A percentile compares a stretch with the other conserved stretches of the same genome.
Conservation (phyloP, 2,797 vertebrate species). For the Eidolon dupreanum region DNA sequence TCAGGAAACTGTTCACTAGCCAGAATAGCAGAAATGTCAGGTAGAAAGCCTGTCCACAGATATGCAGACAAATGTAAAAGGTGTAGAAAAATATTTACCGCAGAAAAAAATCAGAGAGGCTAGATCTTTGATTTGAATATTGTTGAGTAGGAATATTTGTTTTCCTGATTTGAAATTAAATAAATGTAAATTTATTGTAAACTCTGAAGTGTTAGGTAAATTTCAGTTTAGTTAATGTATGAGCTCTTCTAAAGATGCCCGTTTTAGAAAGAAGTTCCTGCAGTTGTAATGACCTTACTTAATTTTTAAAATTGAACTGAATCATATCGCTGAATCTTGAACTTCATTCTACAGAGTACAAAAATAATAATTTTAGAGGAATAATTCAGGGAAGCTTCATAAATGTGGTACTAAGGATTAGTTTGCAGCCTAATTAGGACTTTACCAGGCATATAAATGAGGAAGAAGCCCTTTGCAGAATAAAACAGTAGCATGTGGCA, state of each 20-base stretch:
- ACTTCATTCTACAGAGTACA: background rate
- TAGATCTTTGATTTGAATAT: background rate
- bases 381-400: background rate
- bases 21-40: background rate
- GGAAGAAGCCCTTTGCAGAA: rapidly evolving
- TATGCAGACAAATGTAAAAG: background rate
- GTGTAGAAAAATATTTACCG: background rate
- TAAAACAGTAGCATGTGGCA: background rate
- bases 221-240: background rate
- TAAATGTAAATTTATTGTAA: background rate
- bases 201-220: background rate
- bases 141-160: conserved; percentile 1
- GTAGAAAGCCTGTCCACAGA: background rate
- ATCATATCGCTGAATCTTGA: background rate
- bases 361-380: background rate
- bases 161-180: background rate
- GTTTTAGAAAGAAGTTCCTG: background rate
- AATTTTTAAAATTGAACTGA: background rate
- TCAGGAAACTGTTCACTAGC: background rate
- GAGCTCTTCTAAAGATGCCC: background rate
- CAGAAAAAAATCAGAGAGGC: background rate
- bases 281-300: background rate
- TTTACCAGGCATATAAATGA: background rate
- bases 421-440: background rate
- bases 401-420: background rate